Evolutionary conservation across 1,140 invertebrate species (phyloP).

Genomic region (Pseudomyrmex sp.): DNA sequence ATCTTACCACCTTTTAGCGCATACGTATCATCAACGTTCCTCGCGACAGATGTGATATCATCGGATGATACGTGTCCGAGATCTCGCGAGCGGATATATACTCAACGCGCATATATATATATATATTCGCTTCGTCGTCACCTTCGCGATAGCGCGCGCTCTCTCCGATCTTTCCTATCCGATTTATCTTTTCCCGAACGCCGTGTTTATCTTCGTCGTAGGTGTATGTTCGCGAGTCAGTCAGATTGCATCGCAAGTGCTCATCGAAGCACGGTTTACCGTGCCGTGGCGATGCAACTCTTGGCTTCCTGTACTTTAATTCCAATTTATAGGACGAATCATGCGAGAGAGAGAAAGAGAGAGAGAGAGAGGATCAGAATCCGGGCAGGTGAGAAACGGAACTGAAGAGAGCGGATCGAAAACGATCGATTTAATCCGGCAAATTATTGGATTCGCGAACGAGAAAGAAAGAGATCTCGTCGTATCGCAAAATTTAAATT

Average conservation of each 20-base stretch:
- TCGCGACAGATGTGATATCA: conserved; percentile 59
- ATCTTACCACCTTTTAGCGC: not conserved
- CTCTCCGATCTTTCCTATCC: conserved; percentile 5
- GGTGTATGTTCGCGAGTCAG: not conserved
- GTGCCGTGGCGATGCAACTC: conserved; percentile 16
- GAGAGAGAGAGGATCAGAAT: too few species aligned
- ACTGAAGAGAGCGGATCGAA: conserved; percentile 39
- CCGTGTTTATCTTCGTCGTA: conserved; percentile 26
- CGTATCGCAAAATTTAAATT: conserved; percentile 55
- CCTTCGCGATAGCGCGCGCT: not conserved
- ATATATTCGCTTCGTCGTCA: conserved; percentile 31
- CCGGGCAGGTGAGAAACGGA: not conserved
- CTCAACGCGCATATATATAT: not conserved
- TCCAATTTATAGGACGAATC: conserved; percentile 40
- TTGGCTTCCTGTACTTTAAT: conserved; percentile 49
- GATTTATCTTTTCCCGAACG: conserved; percentile 38
- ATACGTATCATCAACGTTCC: conserved; percentile 43
- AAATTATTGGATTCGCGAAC: conserved; percentile 10
- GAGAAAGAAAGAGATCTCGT: conserved; percentile 31
- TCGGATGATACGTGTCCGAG: not conserved
- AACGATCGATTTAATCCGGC: conserved; percentile 44
- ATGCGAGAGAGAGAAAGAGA: not conserved
- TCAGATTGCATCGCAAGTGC: conserved; percentile 15
- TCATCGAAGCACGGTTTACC: conserved; percentile 40
- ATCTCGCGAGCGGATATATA: conserved; percentile 58